Conservation (phyloP, 92 coral and sea anemone genomes). For the Heliopora coerulea region DNA sequence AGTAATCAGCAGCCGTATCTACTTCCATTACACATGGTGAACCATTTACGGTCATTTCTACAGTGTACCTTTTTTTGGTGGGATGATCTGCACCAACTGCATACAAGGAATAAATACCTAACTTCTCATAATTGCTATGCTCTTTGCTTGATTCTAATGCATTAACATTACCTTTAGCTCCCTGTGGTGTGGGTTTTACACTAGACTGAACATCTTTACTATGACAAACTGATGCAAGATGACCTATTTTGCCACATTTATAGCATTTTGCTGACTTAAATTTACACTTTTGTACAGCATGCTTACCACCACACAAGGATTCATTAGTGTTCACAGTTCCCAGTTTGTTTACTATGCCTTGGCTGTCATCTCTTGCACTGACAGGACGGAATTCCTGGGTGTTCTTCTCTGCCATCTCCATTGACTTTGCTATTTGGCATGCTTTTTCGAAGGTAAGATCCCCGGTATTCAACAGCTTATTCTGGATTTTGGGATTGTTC, state of each 20-base stretch:
- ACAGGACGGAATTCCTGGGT: constrained; percentile 56
- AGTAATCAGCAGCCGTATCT: too few species aligned
- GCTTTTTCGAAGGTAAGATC: constrained; percentile 55
- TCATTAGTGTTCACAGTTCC: not conserved
- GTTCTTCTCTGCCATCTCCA: constrained; percentile 69
- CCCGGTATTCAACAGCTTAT: constrained; percentile 40
- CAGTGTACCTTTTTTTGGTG: too few species aligned
- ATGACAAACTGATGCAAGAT: constrained; percentile 46
- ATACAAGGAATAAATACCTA: too few species aligned
- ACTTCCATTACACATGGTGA: too few species aligned
- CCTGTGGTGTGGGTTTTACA: too few species aligned
- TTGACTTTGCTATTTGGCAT: constrained; percentile 46
- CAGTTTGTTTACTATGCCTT: constrained; percentile 28
- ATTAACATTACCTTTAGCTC: too few species aligned
- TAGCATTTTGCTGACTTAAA: constrained; percentile 51
- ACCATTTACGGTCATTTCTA: too few species aligned
- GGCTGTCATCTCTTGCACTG: constrained; percentile 21
- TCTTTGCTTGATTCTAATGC: too few species aligned
- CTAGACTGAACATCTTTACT: too few species aligned
- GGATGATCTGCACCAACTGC: too few species aligned
- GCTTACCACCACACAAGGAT: constrained; percentile 46
- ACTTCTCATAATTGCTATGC: too few species aligned
- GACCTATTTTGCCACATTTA: constrained; percentile 51
- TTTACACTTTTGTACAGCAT: constrained; percentile 47
- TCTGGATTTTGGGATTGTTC: constrained; percentile 49